A percentile compares a stretch with the other conserved stretches of the same genome.
Evolutionary conservation across 2,888 invertebrate species (phyloP).

Genomic region (Cacoxenus indagator): DNA sequence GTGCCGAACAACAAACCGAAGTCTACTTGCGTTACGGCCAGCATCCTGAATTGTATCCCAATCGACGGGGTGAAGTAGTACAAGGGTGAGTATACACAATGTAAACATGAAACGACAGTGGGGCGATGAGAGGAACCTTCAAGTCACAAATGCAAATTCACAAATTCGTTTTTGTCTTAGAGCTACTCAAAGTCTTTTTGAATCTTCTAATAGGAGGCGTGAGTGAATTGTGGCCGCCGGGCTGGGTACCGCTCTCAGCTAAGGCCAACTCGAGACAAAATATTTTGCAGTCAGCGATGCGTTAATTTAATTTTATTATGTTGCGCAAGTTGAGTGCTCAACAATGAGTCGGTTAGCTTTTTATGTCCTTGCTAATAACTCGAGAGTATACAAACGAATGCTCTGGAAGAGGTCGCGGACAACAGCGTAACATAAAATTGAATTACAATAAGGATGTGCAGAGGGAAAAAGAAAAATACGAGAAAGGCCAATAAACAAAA

Average conservation of each 20-base stretch:
- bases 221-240: no score
- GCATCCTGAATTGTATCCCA: conserved; percentile 92
- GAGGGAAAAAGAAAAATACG: conserved; percentile 18
- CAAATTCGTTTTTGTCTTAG: conserved; percentile 17
- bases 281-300: conserved; percentile 47
- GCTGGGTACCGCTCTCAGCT: no score
- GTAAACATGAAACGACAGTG: neutral
- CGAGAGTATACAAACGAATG: conserved; percentile 34
- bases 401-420: neutral
- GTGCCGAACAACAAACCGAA: conserved; percentile 92
- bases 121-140: neutral
- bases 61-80: conserved; percentile 88
- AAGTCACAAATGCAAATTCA: conserved; percentile 12
- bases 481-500: neutral
- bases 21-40: conserved; percentile 93
- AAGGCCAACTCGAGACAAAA: neutral
- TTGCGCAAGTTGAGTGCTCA: conserved; percentile 51
- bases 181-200: neutral
- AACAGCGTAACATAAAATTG: conserved; percentile 56
- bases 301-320: conserved; percentile 60
- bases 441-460: conserved; percentile 46
- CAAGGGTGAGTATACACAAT: conserved; percentile 77
- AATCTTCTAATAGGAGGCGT: no score
- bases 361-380: conserved; percentile 44
- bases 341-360: neutral